Evolutionary conservation across 2,113 vertebrate species (phyloP).

Genomic region (Corydoras sp.): DNA sequence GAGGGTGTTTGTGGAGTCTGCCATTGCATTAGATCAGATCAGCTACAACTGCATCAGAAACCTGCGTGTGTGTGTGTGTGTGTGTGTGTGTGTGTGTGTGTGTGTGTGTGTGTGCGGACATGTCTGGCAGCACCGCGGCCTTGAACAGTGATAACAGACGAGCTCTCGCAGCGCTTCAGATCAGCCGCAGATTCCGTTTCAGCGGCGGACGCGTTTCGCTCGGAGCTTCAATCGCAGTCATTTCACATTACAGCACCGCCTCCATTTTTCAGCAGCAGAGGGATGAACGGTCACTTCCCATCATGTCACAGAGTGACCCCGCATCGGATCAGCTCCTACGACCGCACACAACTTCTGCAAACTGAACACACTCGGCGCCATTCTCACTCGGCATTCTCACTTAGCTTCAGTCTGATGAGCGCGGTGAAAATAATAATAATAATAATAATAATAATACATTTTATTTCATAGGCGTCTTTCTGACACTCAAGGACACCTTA

Average conservation of each 20-base stretch:
- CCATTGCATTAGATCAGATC: conserved; percentile 4
- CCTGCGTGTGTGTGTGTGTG: neutral
- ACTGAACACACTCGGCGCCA: too few species aligned
- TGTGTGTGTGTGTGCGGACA: neutral
- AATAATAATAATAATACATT: too few species aligned
- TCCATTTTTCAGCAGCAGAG: conserved; percentile 2
- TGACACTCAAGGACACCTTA: too few species aligned
- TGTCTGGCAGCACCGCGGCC: neutral
- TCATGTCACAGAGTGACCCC: conserved; percentile 18
- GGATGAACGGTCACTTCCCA: conserved; percentile 23
- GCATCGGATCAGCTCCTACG: conserved; percentile 6
- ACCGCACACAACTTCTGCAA: too few species aligned
- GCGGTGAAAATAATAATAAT: too few species aligned
- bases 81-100: neutral
- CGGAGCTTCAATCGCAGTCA: conserved; percentile 9
- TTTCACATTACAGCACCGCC: neutral
- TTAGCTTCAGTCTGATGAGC: too few species aligned
- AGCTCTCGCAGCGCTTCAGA: neutral
- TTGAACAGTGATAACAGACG: neutral
- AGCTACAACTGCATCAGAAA: neutral
- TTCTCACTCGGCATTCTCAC: too few species aligned
- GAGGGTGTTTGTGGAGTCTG: neutral
- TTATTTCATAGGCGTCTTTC: too few species aligned
- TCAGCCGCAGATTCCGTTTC: conserved; percentile 5
- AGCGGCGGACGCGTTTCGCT: neutral